Evolutionary conservation across 1,140 invertebrate species (phyloP).

Genomic region (Cryptotermes secundus): DNA sequence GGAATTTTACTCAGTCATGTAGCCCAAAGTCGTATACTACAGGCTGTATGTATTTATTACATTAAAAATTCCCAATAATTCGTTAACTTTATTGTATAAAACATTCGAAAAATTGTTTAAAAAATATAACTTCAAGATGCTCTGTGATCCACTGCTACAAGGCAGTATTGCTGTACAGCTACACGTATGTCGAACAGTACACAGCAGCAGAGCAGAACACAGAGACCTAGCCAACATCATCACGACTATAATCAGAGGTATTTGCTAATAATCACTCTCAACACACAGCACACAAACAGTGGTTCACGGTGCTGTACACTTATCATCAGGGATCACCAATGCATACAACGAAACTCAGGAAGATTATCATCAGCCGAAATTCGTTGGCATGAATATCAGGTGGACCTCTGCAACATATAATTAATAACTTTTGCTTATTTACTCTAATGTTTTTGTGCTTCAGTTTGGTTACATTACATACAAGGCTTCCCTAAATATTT

Average conservation of each 20-base stretch:
- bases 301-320: background rate
- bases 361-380: background rate
- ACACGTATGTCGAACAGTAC: background rate
- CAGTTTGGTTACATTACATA: too few relatives aligned
- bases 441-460: too few relatives aligned
- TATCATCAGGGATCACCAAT: background rate
- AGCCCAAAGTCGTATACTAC: too few relatives aligned
- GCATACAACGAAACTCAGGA: background rate
- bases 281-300: slow-evolving; percentile 10
- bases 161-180: background rate
- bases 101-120: too few relatives aligned
- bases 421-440: too few relatives aligned
- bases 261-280: slow-evolving; percentile 13
- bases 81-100: too few relatives aligned
- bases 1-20: too few relatives aligned
- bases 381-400: background rate
- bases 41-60: too few relatives aligned
- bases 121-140: too few relatives aligned
- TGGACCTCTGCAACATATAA: background rate
- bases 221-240: background rate
- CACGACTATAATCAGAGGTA: background rate
- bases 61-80: too few relatives aligned
- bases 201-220: background rate
- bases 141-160: too few relatives aligned
- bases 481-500: too few relatives aligned